Evolutionary conservation across 2,113 vertebrate species (phyloP).

Genomic region (Mus musculus): GRCm39 chr3:136028001-136028500

Average conservation of each 20-base stretch:
- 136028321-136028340: neutral
- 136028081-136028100: no score
- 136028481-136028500: neutral
- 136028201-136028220: neutral
- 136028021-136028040: neutral
- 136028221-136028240: neutral
- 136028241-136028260: neutral
- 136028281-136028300: conserved; percentile 2
- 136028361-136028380: neutral
- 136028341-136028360: neutral
- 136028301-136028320: neutral
- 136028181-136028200: neutral
- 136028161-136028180: neutral
- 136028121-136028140: neutral
- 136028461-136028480: neutral
- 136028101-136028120: neutral
- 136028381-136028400: neutral
- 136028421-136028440: neutral
- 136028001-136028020: neutral
- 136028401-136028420: neutral
- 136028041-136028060: neutral
- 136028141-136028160: neutral
- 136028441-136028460: neutral
- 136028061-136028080: neutral
- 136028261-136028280: neutral